These are phyloP conservation scores for Glaucidium brasilianum DNA, from an alignment of 2,113 vertebrate species.

Conservation along the genomic window DNA sequence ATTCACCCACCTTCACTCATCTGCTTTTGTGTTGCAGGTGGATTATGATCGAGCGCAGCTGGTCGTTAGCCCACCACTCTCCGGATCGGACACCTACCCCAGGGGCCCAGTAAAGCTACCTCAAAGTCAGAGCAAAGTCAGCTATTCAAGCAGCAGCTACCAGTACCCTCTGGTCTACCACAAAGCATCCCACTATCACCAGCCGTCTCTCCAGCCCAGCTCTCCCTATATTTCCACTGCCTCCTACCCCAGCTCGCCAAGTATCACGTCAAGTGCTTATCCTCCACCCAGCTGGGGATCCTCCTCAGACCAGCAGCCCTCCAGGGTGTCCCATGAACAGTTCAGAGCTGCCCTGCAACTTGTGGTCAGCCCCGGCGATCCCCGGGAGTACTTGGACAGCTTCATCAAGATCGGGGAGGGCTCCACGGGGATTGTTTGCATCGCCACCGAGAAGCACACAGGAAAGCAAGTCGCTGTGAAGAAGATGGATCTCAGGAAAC, in stretches of 20 bases:
- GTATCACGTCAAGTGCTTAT: constrained; percentile 87
- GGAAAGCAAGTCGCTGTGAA: constrained; percentile 97
- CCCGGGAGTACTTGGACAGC: constrained; percentile 95
- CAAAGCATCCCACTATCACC: constrained; percentile 88
- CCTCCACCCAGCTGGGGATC: constrained; percentile 96
- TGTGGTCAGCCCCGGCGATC: constrained; percentile 95
- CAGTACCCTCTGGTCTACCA: constrained; percentile 89
- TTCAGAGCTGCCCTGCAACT: constrained; percentile 96
- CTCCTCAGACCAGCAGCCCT: constrained; percentile 90
- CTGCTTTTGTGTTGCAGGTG: constrained; percentile 68
- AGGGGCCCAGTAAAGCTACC: constrained; percentile 92
- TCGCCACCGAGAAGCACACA: constrained; percentile 94
- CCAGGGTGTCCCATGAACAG: constrained; percentile 96
- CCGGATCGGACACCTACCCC: constrained; percentile 88
- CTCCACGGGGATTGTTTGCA: constrained; percentile 97
- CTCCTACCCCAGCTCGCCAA: constrained; percentile 92
- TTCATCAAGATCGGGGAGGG: constrained; percentile 99
- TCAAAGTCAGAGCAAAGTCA: constrained; percentile 89
- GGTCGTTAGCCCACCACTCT: constrained; percentile 85
- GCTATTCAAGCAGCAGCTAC: constrained; percentile 84
- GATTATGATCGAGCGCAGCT: constrained; percentile 90
- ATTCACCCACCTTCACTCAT: rapidly evolving
- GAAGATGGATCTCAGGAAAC: constrained; percentile 99
- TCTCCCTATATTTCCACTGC: constrained; percentile 92
- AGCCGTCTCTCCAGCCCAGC: constrained; percentile 84